Evolutionary conservation across 1,140 invertebrate species (phyloP).

Genomic region (Mactra quadrangularis): DNA sequence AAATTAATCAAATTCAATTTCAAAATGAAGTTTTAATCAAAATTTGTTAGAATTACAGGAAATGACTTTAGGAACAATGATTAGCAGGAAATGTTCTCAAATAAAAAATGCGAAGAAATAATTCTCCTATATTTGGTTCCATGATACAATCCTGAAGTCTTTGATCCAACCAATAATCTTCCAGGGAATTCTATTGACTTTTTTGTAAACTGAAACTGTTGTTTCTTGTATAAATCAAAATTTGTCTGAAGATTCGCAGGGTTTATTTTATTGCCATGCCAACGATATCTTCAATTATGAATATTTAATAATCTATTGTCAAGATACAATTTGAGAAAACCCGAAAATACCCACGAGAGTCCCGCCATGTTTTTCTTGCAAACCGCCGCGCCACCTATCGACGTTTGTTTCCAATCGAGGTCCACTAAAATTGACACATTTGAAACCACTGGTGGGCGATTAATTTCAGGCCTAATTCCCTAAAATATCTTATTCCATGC

Average conservation of each 20-base stretch:
- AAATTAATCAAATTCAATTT: too few relatives aligned
- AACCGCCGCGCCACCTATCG: conserved; percentile 49
- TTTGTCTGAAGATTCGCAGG: conserved; percentile 11
- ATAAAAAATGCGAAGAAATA: too few relatives aligned
- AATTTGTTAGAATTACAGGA: too few relatives aligned
- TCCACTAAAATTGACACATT: conserved; percentile 56
- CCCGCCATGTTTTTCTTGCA: conserved; percentile 55
- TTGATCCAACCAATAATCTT: too few relatives aligned
- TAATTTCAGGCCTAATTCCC: conserved; percentile 56
- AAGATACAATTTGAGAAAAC: conserved; percentile 63
- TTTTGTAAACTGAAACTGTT: background rate
- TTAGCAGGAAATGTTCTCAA: too few relatives aligned
- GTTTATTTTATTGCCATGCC: conserved; percentile 43
- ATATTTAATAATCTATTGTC: conserved; percentile 62
- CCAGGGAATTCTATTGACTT: background rate
- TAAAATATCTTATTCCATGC: conserved; percentile 51
- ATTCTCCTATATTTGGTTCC: too few relatives aligned
- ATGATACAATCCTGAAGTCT: too few relatives aligned
- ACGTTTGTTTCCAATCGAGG: conserved; percentile 43
- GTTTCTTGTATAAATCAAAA: conserved; percentile 48
- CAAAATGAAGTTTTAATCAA: too few relatives aligned
- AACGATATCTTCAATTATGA: conserved; percentile 57
- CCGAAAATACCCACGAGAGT: conserved; percentile 53
- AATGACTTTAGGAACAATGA: too few relatives aligned
- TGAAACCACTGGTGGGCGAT: conserved; percentile 56